Percentiles rank a stretch among this genome's conserved stretches.
Conservation (phyloP, 2,113 vertebrate genomes). For the Stercorarius parasiticus region DNA sequence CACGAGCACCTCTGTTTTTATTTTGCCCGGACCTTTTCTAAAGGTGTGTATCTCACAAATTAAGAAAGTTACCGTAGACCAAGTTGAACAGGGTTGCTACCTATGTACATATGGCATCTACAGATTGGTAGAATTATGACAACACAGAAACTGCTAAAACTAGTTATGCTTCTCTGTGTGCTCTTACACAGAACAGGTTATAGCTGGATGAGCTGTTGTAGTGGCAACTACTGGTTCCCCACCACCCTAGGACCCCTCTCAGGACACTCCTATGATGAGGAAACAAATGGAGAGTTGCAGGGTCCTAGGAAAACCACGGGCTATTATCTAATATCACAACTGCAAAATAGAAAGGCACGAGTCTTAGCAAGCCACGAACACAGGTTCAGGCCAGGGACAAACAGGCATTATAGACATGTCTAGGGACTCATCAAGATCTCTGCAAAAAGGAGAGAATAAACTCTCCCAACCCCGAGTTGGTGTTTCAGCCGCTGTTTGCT, state of each 20-base stretch:
- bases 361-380: not conserved
- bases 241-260: not conserved
- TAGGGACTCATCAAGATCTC: not conserved
- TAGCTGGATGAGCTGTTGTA: not conserved
- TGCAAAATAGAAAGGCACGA: not conserved
- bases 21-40: not conserved
- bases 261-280: not conserved
- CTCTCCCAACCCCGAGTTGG: not conserved
- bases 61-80: not conserved
- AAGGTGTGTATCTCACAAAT: not conserved
- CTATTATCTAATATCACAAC: not conserved
- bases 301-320: not conserved
- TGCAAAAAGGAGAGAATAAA: not conserved
- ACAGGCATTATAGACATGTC: rapidly evolving
- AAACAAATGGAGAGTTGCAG: not conserved
- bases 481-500: not conserved
- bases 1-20: not conserved
- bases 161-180: not conserved
- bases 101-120: not conserved
- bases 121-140: not conserved
- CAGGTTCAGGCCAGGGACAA: not conserved
- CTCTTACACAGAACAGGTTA: not conserved
- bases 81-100: not conserved
- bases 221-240: not conserved
- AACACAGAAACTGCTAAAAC: not conserved